phyloP scores from a whole-genome alignment of 2,888 invertebrate genomes.

The Athalia circularis region DNA sequence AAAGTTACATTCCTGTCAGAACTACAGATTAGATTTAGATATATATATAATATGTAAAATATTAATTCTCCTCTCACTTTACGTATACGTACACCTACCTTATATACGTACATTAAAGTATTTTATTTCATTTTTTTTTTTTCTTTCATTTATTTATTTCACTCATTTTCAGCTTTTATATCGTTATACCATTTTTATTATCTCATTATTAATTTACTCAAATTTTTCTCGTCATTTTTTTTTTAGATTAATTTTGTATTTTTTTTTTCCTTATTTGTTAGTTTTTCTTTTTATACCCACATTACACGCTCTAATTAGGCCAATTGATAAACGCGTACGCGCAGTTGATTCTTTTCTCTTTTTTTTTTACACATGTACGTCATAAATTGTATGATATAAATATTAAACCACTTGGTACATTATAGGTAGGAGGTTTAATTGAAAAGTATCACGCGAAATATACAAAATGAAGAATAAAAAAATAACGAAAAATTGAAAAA shows the following conservation, averaged over 20 bases:
- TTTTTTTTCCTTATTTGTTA: constrained; percentile 1
- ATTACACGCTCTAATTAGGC: constrained; percentile 29
- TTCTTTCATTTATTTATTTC: not conserved
- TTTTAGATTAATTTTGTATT: constrained; percentile 1
- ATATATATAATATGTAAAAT: constrained; percentile 66
- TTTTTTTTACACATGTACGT: too few species aligned
- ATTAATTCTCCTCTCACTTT: constrained; percentile 59
- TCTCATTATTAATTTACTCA: not conserved
- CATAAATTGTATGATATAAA: not conserved
- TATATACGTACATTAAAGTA: not conserved
- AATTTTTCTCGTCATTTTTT: not conserved
- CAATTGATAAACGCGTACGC: constrained; percentile 29
- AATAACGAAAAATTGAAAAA: too few species aligned
- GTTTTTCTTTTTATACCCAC: constrained; percentile 6
- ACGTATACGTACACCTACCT: too few species aligned
- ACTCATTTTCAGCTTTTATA: not conserved
- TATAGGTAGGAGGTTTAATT: not conserved
- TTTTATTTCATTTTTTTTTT: not conserved
- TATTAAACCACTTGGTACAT: not conserved
- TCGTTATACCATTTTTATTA: not conserved
- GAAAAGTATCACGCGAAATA: constrained; percentile 23
- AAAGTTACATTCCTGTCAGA: constrained; percentile 68
- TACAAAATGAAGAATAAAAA: not conserved
- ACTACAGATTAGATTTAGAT: constrained; percentile 67
- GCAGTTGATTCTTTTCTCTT: not conserved